Conservation (phyloP, 2,888 invertebrate genomes). For the Drosophila mayaguana region DNA sequence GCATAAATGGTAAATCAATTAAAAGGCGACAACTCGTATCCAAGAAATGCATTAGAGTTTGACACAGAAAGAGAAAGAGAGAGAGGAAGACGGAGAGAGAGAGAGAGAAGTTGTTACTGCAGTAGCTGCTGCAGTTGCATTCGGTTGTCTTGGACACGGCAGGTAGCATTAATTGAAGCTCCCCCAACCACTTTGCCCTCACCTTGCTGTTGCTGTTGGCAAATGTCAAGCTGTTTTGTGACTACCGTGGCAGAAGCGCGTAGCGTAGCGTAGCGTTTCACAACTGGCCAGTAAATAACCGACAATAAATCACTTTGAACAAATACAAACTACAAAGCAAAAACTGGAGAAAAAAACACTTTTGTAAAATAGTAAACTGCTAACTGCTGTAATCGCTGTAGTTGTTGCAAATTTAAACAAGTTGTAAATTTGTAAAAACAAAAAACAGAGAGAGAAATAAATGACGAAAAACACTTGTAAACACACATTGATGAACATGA, state of each 20-base stretch:
- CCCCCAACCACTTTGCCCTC: neutral
- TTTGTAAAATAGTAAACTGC: slow-evolving; percentile 54
- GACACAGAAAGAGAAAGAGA: slow-evolving; percentile 15
- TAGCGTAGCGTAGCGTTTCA: slow-evolving; percentile 60
- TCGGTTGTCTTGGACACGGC: slow-evolving; percentile 20
- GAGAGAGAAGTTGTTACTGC: slow-evolving; percentile 11
- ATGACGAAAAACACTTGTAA: slow-evolving; percentile 58
- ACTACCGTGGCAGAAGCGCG: slow-evolving; percentile 69
- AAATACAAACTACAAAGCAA: slow-evolving; percentile 45
- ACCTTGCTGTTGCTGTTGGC: neutral
- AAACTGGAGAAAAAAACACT: slow-evolving; percentile 12
- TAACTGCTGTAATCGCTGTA: slow-evolving; percentile 35
- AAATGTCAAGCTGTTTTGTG: slow-evolving; percentile 57
- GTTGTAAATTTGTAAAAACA: slow-evolving; percentile 65
- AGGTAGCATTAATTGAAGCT: slow-evolving; percentile 27
- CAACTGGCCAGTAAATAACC: slow-evolving; percentile 75
- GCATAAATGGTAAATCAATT: slow-evolving; percentile 80
- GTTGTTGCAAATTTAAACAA: slow-evolving; percentile 68
- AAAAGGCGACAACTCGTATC: slow-evolving; percentile 66
- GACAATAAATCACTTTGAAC: slow-evolving; percentile 73
- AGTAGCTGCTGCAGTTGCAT: slow-evolving; percentile 8
- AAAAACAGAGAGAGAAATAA: slow-evolving; percentile 18
- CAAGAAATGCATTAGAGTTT: slow-evolving; percentile 75
- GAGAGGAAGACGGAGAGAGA: neutral
- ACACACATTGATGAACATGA: slow-evolving; percentile 36